phyloP scores from a whole-genome alignment of 2,888 invertebrate species.

The Melanophora roralis region DNA sequence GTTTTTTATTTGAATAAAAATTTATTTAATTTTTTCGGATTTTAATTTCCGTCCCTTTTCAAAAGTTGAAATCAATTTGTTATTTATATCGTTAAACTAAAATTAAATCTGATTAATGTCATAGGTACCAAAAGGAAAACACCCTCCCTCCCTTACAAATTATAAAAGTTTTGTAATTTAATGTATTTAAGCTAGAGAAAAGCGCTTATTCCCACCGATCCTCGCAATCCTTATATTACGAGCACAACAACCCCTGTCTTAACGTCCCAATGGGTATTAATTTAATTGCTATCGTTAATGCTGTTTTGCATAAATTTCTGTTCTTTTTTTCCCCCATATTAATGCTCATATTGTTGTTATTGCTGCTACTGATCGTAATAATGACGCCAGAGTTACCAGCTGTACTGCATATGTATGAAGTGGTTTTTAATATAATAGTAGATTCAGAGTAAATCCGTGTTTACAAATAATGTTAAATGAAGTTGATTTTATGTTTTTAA shows the following conservation, averaged over 20 bases:
- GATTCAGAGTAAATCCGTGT: no score
- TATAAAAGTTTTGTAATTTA: no score
- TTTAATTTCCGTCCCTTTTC: neutral
- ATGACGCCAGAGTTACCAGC: no score
- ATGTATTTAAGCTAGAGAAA: no score
- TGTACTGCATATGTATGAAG: no score
- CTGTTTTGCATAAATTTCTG: conserved; percentile 39
- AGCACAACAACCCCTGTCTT: conserved; percentile 12
- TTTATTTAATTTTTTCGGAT: no score
- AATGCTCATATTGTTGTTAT: neutral
- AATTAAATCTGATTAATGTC: neutral
- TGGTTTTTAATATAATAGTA: no score
- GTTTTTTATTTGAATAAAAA: no score
- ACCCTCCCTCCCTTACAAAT: neutral
- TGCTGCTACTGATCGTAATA: neutral
- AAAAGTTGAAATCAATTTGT: conserved; percentile 9
- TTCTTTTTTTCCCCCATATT: neutral
- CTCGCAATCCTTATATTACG: neutral
- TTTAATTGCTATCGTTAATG: conserved; percentile 5
- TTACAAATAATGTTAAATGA: no score
- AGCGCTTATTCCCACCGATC: neutral
- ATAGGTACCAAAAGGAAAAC: neutral
- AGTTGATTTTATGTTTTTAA: no score
- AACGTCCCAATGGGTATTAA: neutral
- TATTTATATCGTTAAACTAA: neutral